Evolutionary conservation across 2,888 invertebrate species (phyloP), one percentile per base, ranked within the genome.

Genomic region (Ganaspis brasiliensis): DNA sequence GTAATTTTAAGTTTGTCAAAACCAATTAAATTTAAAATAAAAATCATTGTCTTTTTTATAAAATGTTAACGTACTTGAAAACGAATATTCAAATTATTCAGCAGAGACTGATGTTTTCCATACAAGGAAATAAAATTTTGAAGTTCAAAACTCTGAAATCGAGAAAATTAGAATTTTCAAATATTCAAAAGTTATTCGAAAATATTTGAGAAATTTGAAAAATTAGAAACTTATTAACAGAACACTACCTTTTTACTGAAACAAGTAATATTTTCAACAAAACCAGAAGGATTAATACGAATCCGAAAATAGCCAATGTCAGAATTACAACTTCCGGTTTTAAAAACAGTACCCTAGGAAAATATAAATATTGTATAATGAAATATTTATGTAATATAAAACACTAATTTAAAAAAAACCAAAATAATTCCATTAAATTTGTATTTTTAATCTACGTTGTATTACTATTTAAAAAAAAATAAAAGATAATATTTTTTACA

Each of bases 31-130:
- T n/a, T 72, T 16, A 73, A 24, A 57, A 55, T 19, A 19, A 12
- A 24, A 77, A 57, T 73, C 74, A 40, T 3, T 16, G 35, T 55
- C 21, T 56, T 35, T 16, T 57, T n/a, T 19, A 56, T 12, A 14
- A 73, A 61, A 14, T 52, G 26, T 52, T 52, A 21, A 14, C 88
- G 87, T 85, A 93, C 94, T 91, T 94, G 91, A 88, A 93, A 95
- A 75, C 95, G 93, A 19, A 92, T 87, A 70, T 94, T 91, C 49
- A 97, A 85, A 85, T 95, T 94, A 90, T 96, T 95, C 78, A 96
- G 92, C 84, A 95, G 91, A 24, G 93, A 93, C 85, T 96, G 96
- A 88, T 97, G 96, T 82, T 95, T 94, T 0, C 96, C 96, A 89
- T 95, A 96, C 45, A 97, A 87, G 78, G 93, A 92, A 0, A 93